Conservation (phyloP, 2,113 vertebrate genomes). For the Epinephelus moara region DNA sequence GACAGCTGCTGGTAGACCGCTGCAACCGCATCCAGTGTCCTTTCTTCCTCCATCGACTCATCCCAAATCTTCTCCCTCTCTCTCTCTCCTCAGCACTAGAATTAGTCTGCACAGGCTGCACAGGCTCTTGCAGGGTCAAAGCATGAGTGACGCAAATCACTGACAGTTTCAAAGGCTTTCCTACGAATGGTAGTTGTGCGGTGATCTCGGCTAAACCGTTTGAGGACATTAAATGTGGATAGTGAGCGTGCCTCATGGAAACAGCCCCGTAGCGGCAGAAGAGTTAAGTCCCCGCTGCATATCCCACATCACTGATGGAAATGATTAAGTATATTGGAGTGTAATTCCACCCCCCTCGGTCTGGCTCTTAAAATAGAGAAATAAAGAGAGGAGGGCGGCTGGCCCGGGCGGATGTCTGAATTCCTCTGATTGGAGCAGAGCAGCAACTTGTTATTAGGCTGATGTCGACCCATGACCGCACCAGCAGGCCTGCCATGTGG, state of each 20-base stretch:
- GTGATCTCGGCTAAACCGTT: slow-evolving; percentile 33
- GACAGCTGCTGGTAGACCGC: slow-evolving; percentile 68
- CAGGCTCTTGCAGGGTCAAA: slow-evolving; percentile 27
- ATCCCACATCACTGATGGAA: slow-evolving; percentile 81
- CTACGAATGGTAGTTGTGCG: slow-evolving; percentile 33
- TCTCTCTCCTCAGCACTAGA: slow-evolving; percentile 20
- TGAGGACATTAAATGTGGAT: slow-evolving; percentile 53
- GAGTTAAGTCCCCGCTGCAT: slow-evolving; percentile 41
- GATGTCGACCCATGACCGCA: slow-evolving; percentile 70
- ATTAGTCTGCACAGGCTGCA: slow-evolving; percentile 18
- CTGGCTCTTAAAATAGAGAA: slow-evolving; percentile 80
- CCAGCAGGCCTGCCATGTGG: slow-evolving; percentile 64
- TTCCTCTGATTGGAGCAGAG: slow-evolving; percentile 77
- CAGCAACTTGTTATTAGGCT: slow-evolving; percentile 77
- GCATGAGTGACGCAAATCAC: slow-evolving; percentile 53
- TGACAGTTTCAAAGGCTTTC: slow-evolving; percentile 54
- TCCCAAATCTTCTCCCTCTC: slow-evolving; percentile 36
- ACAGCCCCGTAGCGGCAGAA: slow-evolving; percentile 45
- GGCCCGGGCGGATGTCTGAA: slow-evolving; percentile 71
- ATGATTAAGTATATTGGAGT: slow-evolving; percentile 82
- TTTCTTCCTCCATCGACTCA: slow-evolving; percentile 51
- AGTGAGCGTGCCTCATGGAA: slow-evolving; percentile 68
- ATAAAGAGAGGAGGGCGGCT: slow-evolving; percentile 52
- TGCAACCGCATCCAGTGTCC: slow-evolving; percentile 72
- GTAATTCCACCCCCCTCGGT: slow-evolving; percentile 79